Base-by-base conservation (phyloP, 1,140 invertebrate genomes). In the Teleogryllus occipitalis region DNA sequence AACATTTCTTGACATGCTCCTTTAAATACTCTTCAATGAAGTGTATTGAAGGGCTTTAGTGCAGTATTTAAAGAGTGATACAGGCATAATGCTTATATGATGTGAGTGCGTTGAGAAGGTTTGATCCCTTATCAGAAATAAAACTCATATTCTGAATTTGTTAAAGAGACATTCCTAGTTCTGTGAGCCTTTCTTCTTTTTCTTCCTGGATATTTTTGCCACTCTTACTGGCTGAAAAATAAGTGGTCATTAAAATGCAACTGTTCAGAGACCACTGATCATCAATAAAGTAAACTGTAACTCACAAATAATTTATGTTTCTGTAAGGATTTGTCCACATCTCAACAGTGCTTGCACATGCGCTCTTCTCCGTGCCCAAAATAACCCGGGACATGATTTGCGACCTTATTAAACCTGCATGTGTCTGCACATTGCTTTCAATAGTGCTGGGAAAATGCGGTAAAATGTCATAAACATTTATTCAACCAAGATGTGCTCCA, bases 121-220 rank as follows among this genome's bases (percentile, higher is more conserved):
- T 76, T 76, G 76, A 8, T 27, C 22, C 76, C n/a, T 76, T 8
- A 76, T 76, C 76, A 18, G 76, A 27, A 47, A 76, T 46, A 22
- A 22, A 27, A n/a, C 18, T 76, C 18, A 76, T 8, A 18, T 76
- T 76, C 27, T 18, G 47, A 18, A 76, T 22, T 27, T 12, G 47
- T 18, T 76, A n/a, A n/a, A n/a, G 22, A 47, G 21, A 46, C n/a
- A 76, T 46, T 76, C 76, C 76, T n/a, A 76, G n/a, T 76, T 76
- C 76, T 10, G 76, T 47, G 47, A 76, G 7, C 15, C 47, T 76
- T 76, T 47, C 47, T 46, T 76, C 47, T 18, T 27, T 22, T 76
- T 76, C 22, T 47, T 10, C 47, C 76, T 47, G 21, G 47, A 76
- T 76, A 15, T 76, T 76, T 76, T 76, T 46, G 18, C 76, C 22